Conservation (phyloP, 2,113 vertebrate genomes). For the Onychostoma macrolepis region DNA sequence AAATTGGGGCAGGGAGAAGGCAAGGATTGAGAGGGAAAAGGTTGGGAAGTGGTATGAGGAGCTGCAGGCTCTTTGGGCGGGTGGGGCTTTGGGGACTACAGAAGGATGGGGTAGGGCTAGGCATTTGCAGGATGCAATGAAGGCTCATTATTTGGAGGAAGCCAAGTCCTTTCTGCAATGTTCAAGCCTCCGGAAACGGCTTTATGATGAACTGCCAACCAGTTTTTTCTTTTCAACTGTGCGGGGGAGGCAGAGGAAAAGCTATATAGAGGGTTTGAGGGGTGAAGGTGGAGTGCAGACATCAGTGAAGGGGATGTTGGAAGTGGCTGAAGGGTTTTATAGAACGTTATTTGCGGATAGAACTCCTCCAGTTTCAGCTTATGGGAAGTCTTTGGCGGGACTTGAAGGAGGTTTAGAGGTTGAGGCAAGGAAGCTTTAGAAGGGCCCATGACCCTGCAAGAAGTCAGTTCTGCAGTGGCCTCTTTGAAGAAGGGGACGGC, state of each 20-base stretch:
- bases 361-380: no score
- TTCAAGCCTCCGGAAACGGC: not conserved
- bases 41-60: not conserved
- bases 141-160: not conserved
- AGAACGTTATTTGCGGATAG: no score
- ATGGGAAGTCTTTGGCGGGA: not conserved
- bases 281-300: not conserved
- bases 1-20: not conserved
- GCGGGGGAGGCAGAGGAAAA: not conserved
- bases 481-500: not conserved
- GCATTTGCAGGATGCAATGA: not conserved
- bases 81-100: not conserved
- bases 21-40: no score
- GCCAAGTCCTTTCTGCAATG: not conserved
- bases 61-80: not conserved
- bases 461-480: not conserved
- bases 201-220: constrained; percentile 5
- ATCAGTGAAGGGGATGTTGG: no score
- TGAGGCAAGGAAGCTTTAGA: not conserved
- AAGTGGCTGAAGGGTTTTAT: no score
- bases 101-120: not conserved
- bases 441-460: not conserved
- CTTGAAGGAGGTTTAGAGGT: not conserved
- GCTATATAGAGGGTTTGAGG: not conserved
- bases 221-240: not conserved